Conservation (phyloP, 2,888 invertebrate genomes). For the Euzophera pinguis region DNA sequence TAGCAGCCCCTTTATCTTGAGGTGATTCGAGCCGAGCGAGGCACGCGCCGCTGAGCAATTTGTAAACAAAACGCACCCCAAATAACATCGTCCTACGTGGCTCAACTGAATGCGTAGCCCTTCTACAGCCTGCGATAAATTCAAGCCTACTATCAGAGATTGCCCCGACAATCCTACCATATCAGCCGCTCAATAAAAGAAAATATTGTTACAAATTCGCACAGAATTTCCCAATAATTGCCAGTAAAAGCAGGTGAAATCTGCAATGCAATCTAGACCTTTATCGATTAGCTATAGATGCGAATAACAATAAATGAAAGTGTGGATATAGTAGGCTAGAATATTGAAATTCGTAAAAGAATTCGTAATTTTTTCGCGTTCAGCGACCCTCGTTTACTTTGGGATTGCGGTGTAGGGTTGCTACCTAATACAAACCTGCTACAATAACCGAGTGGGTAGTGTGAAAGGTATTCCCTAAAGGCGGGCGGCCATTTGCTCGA, state of each 20-base stretch:
- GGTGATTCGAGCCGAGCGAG: conserved; percentile 46
- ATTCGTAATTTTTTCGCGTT: conserved; percentile 21
- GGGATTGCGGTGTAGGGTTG: conserved; percentile 28
- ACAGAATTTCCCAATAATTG: conserved; percentile 16
- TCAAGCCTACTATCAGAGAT: conserved; percentile 57
- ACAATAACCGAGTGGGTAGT: conserved; percentile 27
- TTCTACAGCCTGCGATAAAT: conserved; percentile 59
- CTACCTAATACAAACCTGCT: conserved; percentile 32
- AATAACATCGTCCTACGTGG: conserved; percentile 52
- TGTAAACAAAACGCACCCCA: conserved; percentile 74
- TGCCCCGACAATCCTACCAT: conserved; percentile 25
- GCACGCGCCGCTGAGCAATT: conserved; percentile 68
- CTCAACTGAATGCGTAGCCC: conserved; percentile 42
- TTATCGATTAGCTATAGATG: background rate
- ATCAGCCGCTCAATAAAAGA: conserved; percentile 31
- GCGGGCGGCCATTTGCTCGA: conserved; percentile 48
- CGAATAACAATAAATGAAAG: conserved; percentile 4
- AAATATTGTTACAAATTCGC: background rate
- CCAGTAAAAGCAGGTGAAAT: conserved; percentile 7
- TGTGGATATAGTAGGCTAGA: conserved; percentile 7
- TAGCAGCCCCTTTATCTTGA: conserved; percentile 52
- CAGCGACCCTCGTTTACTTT: conserved; percentile 27
- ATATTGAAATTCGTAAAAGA: conserved; percentile 20
- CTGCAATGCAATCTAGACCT: background rate
- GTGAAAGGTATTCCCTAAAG: conserved; percentile 35